Conservation (phyloP, 2,888 invertebrate species). For the Tricholauxania praeusta region DNA sequence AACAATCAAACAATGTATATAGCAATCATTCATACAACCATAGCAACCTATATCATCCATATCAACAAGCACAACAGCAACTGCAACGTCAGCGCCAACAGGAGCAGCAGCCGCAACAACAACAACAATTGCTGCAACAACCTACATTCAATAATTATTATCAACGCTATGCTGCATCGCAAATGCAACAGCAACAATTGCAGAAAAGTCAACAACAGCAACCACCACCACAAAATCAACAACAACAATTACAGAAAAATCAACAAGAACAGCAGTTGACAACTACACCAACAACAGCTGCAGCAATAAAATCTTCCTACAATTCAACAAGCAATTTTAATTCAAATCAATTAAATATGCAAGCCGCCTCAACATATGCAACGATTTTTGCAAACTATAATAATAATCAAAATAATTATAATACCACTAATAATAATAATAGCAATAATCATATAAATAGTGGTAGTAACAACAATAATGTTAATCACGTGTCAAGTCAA, state of each 20-base stretch:
- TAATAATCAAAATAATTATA: slow-evolving; percentile 13
- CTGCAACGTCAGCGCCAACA: slow-evolving; percentile 47
- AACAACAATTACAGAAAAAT: slow-evolving; percentile 42
- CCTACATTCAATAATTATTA: slow-evolving; percentile 6
- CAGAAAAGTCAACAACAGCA: slow-evolving; percentile 27
- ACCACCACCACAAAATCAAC: slow-evolving; percentile 48
- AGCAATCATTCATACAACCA: slow-evolving; percentile 38
- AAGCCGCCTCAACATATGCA: slow-evolving; percentile 16
- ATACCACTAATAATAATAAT: slow-evolving; percentile 31
- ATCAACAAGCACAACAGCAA: slow-evolving; percentile 46
- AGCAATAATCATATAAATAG: slow-evolving; percentile 40
- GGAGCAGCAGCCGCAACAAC: slow-evolving; percentile 45
- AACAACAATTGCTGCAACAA: slow-evolving; percentile 45
- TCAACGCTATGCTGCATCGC: background rate
- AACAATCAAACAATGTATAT: background rate
- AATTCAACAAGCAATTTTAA: too few species aligned
- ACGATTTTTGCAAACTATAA: slow-evolving; percentile 13
- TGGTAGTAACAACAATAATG: slow-evolving; percentile 29
- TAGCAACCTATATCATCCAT: slow-evolving; percentile 33
- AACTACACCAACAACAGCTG: slow-evolving; percentile 16
- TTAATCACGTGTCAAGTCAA: background rate
- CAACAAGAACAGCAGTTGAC: slow-evolving; percentile 41
- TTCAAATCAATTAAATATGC: slow-evolving; percentile 7
- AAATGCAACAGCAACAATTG: slow-evolving; percentile 24
- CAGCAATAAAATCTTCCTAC: slow-evolving; percentile 18